Conservation (phyloP, 2,888 invertebrate genomes). For the Oligia latruncula region DNA sequence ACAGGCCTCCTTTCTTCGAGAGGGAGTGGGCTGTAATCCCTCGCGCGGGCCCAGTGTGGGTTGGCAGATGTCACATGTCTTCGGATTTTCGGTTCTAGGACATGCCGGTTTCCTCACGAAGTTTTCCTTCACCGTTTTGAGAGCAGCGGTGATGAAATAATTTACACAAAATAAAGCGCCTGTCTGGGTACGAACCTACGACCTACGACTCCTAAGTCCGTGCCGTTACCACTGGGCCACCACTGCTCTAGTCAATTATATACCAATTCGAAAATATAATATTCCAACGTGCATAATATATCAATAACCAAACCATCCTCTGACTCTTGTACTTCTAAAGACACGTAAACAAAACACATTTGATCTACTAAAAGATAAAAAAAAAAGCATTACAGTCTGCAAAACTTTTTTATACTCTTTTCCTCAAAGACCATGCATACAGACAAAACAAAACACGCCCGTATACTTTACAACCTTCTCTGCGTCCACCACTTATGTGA, state of each 20-base stretch:
- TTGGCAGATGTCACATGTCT: too few species aligned
- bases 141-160: too few species aligned
- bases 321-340: not conserved
- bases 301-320: not conserved
- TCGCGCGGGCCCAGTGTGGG: too few species aligned
- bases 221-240: too few species aligned
- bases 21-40: too few species aligned
- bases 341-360: not conserved
- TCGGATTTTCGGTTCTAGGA: too few species aligned
- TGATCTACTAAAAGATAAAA: not conserved
- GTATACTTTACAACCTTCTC: conserved; percentile 10
- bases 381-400: not conserved
- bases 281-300: not conserved
- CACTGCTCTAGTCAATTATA: not conserved
- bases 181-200: too few species aligned
- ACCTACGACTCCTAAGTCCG: too few species aligned
- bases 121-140: too few species aligned
- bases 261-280: not conserved
- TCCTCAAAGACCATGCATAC: not conserved
- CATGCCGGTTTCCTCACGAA: too few species aligned
- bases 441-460: conserved; percentile 9
- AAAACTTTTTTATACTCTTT: not conserved
- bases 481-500: conserved; percentile 32
- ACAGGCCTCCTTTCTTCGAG: too few species aligned
- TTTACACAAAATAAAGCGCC: too few species aligned